Conservation (phyloP, 2,888 invertebrate genomes). For the Ceramica pisi region DNA sequence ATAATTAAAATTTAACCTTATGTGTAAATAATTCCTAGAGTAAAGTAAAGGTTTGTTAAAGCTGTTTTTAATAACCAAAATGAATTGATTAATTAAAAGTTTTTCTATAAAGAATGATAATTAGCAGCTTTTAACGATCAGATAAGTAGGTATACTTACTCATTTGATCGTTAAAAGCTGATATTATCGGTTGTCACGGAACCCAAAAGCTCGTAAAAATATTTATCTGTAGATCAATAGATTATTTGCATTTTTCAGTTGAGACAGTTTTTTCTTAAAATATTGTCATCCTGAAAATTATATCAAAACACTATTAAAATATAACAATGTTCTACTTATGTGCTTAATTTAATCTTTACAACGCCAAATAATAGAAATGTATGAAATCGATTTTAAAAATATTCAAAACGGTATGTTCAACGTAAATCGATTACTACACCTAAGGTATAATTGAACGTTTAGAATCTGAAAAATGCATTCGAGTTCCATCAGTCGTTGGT, state of each 20-base stretch:
- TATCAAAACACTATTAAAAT: not conserved
- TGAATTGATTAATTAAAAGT: no score
- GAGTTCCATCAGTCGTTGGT: conserved; percentile 33
- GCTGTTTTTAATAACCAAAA: no score
- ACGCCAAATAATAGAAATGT: conserved; percentile 7
- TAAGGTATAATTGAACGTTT: conserved; percentile 30
- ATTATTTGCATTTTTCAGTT: not conserved
- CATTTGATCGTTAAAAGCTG: not conserved
- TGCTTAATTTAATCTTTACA: conserved; percentile 30
- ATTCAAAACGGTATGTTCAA: not conserved
- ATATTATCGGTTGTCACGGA: no score
- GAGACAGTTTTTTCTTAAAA: not conserved
- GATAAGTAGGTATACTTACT: no score
- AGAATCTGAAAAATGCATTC: conserved; percentile 14
- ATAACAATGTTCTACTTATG: not conserved
- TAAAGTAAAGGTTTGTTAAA: no score
- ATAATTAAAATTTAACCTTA: no score
- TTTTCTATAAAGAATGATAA: no score
- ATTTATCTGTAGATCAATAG: not conserved
- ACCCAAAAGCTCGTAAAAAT: not conserved
- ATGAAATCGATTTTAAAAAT: conserved; percentile 30
- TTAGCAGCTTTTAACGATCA: no score
- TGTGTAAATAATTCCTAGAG: no score
- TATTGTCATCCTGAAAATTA: no score
- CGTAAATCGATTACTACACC: conserved; percentile 11